phyloP scores from a whole-genome alignment of 2,797 vertebrate genomes.

The Rachycentron canadum region DNA sequence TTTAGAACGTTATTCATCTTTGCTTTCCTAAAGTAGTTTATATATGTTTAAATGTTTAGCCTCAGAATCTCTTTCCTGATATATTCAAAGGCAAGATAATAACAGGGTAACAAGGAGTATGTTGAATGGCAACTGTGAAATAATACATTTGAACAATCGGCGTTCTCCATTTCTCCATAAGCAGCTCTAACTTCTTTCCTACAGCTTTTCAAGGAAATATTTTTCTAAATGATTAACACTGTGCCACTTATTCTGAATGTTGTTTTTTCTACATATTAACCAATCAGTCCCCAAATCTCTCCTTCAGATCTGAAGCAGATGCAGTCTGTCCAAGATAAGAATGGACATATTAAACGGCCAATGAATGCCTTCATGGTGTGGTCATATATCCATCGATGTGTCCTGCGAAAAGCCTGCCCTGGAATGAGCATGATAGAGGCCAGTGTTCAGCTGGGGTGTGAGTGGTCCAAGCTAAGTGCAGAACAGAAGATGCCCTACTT shows the following conservation, averaged over 20 bases:
- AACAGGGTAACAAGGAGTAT: too few species aligned
- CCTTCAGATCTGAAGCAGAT: slow-evolving; percentile 66
- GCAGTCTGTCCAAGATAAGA: slow-evolving; percentile 80
- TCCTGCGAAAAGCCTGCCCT: slow-evolving; percentile 84
- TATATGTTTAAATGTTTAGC: too few species aligned
- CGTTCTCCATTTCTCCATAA: too few species aligned
- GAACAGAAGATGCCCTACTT: slow-evolving; percentile 91
- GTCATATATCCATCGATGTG: slow-evolving; percentile 86
- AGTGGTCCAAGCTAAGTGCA: slow-evolving; percentile 89
- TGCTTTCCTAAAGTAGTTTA: too few species aligned
- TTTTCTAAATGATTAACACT: background rate
- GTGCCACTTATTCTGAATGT: background rate
- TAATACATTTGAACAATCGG: too few species aligned
- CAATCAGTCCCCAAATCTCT: background rate
- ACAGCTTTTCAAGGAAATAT: background rate
- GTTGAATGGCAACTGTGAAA: too few species aligned
- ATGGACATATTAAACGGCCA: slow-evolving; percentile 87
- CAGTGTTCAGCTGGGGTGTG: slow-evolving; percentile 86
- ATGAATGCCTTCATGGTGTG: slow-evolving; percentile 93
- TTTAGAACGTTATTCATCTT: too few species aligned
- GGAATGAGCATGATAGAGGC: slow-evolving; percentile 79
- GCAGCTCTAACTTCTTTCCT: too few species aligned
- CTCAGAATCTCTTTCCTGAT: too few species aligned
- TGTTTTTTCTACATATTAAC: background rate
- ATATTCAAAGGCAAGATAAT: too few species aligned